Conservation (phyloP, 2,888 invertebrate species). For the Stictocephala bisonia region DNA sequence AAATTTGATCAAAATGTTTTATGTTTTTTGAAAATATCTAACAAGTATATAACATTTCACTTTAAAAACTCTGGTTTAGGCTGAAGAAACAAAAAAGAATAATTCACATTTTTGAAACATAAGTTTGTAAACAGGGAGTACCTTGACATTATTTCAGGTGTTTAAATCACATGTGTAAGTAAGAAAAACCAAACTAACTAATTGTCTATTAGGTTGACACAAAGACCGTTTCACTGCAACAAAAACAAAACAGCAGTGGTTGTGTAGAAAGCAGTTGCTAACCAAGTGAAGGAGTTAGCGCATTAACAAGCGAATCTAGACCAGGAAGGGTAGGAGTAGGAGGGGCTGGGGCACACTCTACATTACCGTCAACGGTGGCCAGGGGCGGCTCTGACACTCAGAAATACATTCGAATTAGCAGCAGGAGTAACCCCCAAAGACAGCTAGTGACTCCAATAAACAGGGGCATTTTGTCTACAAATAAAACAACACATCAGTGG, state of each 20-base stretch:
- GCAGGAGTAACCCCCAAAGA: conserved; percentile 85
- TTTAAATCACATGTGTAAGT: conserved; percentile 5
- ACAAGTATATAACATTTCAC: too few species aligned
- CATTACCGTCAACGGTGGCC: conserved; percentile 58
- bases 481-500: too few species aligned
- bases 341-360: conserved; percentile 47
- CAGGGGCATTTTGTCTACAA: conserved; percentile 73
- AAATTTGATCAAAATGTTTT: too few species aligned
- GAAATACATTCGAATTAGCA: conserved; percentile 78
- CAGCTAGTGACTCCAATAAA: conserved; percentile 91
- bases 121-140: too few species aligned
- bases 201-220: conserved; percentile 23
- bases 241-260: conserved; percentile 28
- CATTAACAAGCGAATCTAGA: not conserved
- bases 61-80: too few species aligned
- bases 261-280: not conserved
- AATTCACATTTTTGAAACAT: too few species aligned
- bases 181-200: conserved; percentile 14
- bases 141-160: not conserved
- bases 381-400: conserved; percentile 67
- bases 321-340: not conserved
- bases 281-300: not conserved
- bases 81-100: too few species aligned
- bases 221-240: conserved; percentile 34
- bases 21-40: too few species aligned